A percentile compares a stretch with the other conserved stretches of the same genome.
These are phyloP conservation scores for Cosmia pyralina DNA, from an alignment of 2,888 invertebrate genomes.

Conservation along the genomic window DNA sequence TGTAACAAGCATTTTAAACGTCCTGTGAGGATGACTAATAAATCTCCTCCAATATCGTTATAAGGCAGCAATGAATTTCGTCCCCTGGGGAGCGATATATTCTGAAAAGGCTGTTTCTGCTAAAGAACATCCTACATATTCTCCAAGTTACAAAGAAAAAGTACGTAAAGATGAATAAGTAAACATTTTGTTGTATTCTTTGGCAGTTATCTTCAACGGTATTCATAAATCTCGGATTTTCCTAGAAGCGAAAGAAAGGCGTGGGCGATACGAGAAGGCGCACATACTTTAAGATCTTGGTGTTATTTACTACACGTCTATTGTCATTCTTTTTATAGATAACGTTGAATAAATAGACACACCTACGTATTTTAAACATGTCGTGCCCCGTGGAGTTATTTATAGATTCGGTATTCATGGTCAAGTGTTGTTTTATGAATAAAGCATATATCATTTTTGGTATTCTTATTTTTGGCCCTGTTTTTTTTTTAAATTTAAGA, in stretches of 20 bases:
- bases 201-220: slow-evolving; percentile 24
- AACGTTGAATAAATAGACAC: slow-evolving; percentile 23
- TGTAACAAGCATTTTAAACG: not conserved
- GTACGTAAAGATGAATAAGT: slow-evolving; percentile 39
- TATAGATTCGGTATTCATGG: slow-evolving; percentile 8
- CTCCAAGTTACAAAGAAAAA: slow-evolving; percentile 18
- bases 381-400: slow-evolving; percentile 9
- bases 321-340: slow-evolving; percentile 29
- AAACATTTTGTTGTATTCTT: slow-evolving; percentile 34
- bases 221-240: slow-evolving; percentile 43
- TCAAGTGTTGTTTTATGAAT: not conserved
- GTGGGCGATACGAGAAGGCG: not conserved
- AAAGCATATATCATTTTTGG: not conserved
- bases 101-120: not conserved
- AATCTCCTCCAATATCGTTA: not conserved
- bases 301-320: slow-evolving; percentile 27
- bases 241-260: not conserved
- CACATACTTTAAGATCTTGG: not conserved
- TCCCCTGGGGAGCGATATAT: not conserved
- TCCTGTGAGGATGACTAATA: not conserved
- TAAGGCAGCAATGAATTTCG: not conserved
- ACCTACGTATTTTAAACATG: slow-evolving; percentile 7
- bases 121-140: not conserved
- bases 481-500: too few species aligned
- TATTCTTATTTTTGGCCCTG: not conserved